Percentiles rank a stretch among this genome's conserved stretches.
Evolutionary conservation across 2,888 invertebrate genomes (phyloP).

Genomic region (Spialia ferax): DNA sequence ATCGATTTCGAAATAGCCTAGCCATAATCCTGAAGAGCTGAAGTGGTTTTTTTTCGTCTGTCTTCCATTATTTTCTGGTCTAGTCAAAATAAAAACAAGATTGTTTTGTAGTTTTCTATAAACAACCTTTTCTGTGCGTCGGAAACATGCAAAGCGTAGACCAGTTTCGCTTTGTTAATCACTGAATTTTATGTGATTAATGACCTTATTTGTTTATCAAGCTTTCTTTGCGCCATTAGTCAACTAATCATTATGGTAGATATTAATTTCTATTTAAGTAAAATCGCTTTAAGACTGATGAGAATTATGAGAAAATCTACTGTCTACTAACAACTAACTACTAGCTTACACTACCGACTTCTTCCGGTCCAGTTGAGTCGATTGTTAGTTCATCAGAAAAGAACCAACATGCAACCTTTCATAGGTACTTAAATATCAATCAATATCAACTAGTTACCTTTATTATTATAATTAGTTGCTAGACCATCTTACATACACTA

Average conservation of each 20-base stretch:
- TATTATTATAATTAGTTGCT: too few relatives aligned
- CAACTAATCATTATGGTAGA: neutral
- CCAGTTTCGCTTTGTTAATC: neutral
- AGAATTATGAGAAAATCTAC: too few relatives aligned
- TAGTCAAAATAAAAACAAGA: conserved; percentile 9
- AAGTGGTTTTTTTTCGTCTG: neutral
- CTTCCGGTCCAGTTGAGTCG: too few relatives aligned
- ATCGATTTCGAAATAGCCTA: conserved; percentile 2
- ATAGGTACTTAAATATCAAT: too few relatives aligned
- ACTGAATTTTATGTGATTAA: neutral
- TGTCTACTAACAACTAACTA: too few relatives aligned
- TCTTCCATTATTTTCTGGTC: neutral
- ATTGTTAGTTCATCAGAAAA: too few relatives aligned
- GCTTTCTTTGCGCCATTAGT: neutral
- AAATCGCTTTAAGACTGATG: neutral
- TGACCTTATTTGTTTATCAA: conserved; percentile 3
- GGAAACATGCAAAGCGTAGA: neutral
- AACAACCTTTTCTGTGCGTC: neutral
- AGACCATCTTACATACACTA: too few relatives aligned
- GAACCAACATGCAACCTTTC: too few relatives aligned
- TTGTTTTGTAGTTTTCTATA: neutral
- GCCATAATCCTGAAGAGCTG: conserved; percentile 6
- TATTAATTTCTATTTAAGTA: neutral
- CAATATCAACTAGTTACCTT: too few relatives aligned
- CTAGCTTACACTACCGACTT: too few relatives aligned